Percentiles rank a stretch among this genome's conserved stretches.
phyloP scores from a whole-genome alignment of 2,888 invertebrate species.

The Cabera pusaria region DNA sequence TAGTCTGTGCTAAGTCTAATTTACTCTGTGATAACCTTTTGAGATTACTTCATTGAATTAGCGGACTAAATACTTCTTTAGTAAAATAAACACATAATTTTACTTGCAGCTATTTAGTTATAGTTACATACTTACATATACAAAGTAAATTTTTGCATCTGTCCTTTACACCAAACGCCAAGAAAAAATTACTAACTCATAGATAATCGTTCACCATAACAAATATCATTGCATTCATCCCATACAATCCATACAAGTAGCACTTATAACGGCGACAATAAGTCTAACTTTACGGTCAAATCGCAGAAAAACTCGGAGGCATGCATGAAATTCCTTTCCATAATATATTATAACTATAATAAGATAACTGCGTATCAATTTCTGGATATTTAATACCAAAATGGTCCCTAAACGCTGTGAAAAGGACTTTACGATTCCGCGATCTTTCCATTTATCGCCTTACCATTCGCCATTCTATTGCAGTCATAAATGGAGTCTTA shows the following conservation, averaged over 20 bases:
- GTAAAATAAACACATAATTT: no score
- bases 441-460: slow-evolving; percentile 16
- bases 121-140: slow-evolving; percentile 1
- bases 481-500: no score
- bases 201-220: slow-evolving; percentile 66
- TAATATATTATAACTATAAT: slow-evolving; percentile 63
- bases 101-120: no score
- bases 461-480: neutral
- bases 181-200: slow-evolving; percentile 43
- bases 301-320: slow-evolving; percentile 53
- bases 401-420: slow-evolving; percentile 35
- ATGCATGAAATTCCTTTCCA: slow-evolving; percentile 67
- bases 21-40: no score
- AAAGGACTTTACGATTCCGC: slow-evolving; percentile 21
- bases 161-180: slow-evolving; percentile 28
- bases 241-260: slow-evolving; percentile 50
- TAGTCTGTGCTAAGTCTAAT: no score
- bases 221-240: slow-evolving; percentile 56
- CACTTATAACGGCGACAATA: slow-evolving; percentile 55
- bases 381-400: slow-evolving; percentile 33
- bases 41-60: no score
- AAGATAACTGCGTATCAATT: slow-evolving; percentile 60
- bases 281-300: slow-evolving; percentile 49
- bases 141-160: slow-evolving; percentile 35
- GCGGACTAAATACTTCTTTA: no score